Conservation (phyloP, 2,888 invertebrate genomes). For the Phanerotoma sp. region DNA sequence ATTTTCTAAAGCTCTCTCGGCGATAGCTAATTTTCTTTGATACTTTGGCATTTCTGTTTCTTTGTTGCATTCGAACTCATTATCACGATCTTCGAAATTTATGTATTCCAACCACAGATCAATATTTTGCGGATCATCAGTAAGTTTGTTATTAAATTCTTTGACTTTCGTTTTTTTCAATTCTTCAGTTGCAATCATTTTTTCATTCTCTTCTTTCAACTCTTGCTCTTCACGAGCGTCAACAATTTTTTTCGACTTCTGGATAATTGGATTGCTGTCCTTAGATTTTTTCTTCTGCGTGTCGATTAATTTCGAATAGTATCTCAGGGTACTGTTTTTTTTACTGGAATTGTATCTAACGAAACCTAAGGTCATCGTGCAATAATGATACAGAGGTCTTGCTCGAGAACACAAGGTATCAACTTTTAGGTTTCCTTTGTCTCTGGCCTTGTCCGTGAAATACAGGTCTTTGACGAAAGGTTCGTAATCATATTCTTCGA, state of each 20-base stretch:
- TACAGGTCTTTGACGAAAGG: slow-evolving; percentile 53
- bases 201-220: slow-evolving; percentile 31
- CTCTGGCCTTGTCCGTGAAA: slow-evolving; percentile 65
- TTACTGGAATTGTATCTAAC: slow-evolving; percentile 32
- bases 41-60: slow-evolving; percentile 40
- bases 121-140: slow-evolving; percentile 60
- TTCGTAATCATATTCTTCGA: slow-evolving; percentile 36
- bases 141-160: slow-evolving; percentile 60
- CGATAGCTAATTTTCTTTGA: slow-evolving; percentile 65
- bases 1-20: slow-evolving; percentile 64
- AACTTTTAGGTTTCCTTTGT: slow-evolving; percentile 63
- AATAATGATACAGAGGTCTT: slow-evolving; percentile 61
- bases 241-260: slow-evolving; percentile 20
- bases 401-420: slow-evolving; percentile 67
- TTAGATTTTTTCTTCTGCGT: slow-evolving; percentile 31
- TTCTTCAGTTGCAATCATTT: slow-evolving; percentile 50
- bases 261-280: slow-evolving; percentile 48
- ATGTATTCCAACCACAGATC: slow-evolving; percentile 65
- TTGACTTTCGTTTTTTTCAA: slow-evolving; percentile 60
- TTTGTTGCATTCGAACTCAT: slow-evolving; percentile 20
- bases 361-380: slow-evolving; percentile 37
- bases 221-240: too few species aligned
- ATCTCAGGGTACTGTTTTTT: slow-evolving; percentile 35
- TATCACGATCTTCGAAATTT: slow-evolving; percentile 59
- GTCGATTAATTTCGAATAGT: slow-evolving; percentile 34